Base-by-base conservation (phyloP, 1,140 invertebrate species). In the Bombus vancouverensis region DNA sequence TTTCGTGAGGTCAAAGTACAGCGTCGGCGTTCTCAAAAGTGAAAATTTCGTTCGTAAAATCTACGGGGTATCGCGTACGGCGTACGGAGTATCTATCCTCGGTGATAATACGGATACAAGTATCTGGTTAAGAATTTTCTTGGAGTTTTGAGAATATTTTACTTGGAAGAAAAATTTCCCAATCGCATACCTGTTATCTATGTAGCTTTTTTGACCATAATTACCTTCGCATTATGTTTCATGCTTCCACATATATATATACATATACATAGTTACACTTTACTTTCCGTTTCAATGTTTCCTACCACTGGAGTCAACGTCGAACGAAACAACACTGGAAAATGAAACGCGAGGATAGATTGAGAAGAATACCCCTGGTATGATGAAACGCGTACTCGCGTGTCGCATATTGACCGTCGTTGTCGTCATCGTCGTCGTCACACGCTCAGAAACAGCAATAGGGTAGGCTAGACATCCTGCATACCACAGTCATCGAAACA, bases 261-360 rank as follows among this genome's bases (percentile, higher is more conserved):
- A 47, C 13, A 47, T 6, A 15, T 47, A 47, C 13, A 15, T 47
- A 44, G 44, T 47, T 15, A 47, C 15, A 1, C 15, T 47, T 47
- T 47, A 47, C 5, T 18, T 37, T 65, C 28, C 66, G 59, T 12
- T 4, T n/a, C 76, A 44, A 85, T 44, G 2, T 81, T 39, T 57
- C 34, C 53, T 73, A 47, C 42, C 18, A 53, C 47, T 18, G 47
- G 5, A 18, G 18, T 53, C 0, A 5, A 53, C 15, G 18, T 18
- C 2, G 62, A 82, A 34, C 39, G 62, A 73, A 57, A 12, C 57
- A 37, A 80, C 66, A 12, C 39, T 73, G 10, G 42, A 39, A 70
- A 39, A 88, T 70, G 85, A 88, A 32, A 83, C 79, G 75, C 65
- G 70, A 62, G 28, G n/a, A 22, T 22, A 85, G 39, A 66, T 87